Percentiles rank a stretch among this genome's conserved stretches.
Evolutionary conservation across 2,888 invertebrate genomes (phyloP).

Genomic region (Drosophila acutilabella): DNA sequence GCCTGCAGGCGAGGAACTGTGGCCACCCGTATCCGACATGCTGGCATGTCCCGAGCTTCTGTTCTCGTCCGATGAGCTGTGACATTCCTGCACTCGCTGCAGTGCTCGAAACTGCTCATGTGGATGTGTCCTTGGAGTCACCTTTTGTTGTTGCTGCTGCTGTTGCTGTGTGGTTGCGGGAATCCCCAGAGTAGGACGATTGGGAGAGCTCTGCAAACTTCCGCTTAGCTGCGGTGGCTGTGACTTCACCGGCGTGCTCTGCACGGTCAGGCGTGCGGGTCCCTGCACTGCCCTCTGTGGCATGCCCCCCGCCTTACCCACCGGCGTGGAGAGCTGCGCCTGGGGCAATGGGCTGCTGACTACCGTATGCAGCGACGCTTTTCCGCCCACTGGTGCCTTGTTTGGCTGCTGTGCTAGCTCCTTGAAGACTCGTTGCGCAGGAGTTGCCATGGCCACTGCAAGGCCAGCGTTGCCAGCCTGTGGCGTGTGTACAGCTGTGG

Average conservation of each 20-base stretch:
- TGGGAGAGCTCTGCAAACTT: conserved; percentile 72
- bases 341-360: conserved; percentile 19
- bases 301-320: conserved; percentile 54
- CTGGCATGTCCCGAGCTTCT: conserved; percentile 96
- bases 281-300: conserved; percentile 85
- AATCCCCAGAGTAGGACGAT: conserved; percentile 67
- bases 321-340: conserved; percentile 14
- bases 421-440: conserved; percentile 83
- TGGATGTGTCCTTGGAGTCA: conserved; percentile 81
- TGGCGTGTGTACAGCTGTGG: conserved; percentile 46
- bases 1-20: conserved; percentile 87
- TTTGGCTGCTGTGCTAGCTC: conserved; percentile 83
- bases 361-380: not conserved
- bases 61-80: conserved; percentile 95
- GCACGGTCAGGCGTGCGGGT: conserved; percentile 87
- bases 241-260: conserved; percentile 88
- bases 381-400: conserved; percentile 39
- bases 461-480: conserved; percentile 77
- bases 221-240: conserved; percentile 88
- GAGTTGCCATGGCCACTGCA: conserved; percentile 83
- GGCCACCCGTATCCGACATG: conserved; percentile 95
- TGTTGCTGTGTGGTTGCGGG: conserved; percentile 53
- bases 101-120: conserved; percentile 84
- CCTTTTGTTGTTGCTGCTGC: not conserved
- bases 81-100: conserved; percentile 89